These are phyloP conservation scores for Rhopilema esculentum DNA, from an alignment of 30 jellyfish, hydroid and myxozoan genomes.

Conservation along the genomic window DNA sequence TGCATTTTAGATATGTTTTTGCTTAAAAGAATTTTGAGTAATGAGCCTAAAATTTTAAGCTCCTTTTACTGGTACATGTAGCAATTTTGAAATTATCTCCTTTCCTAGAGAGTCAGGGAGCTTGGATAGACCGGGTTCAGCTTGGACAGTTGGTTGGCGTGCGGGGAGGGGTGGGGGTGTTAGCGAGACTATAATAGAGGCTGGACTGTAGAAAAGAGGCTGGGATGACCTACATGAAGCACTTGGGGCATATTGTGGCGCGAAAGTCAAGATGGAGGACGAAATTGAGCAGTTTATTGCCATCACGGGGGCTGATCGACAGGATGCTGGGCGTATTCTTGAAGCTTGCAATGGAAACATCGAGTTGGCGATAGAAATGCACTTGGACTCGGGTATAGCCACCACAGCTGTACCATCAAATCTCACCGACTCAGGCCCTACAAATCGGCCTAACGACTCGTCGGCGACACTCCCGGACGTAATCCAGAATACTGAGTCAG, in stretches of 20 bases:
- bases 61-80: too few relatives aligned
- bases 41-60: too few relatives aligned
- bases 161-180: too few relatives aligned
- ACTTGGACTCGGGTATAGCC: conserved; percentile 76
- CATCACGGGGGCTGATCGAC: conserved; percentile 85
- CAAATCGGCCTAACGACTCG: conserved; percentile 23
- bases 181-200: too few relatives aligned
- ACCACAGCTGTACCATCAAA: conserved; percentile 11
- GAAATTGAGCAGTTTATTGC: conserved; percentile 74
- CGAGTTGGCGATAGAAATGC: conserved; percentile 89
- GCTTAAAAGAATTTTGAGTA: too few relatives aligned
- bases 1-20: too few relatives aligned
- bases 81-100: too few relatives aligned
- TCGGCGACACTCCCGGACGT: conserved; percentile 51
- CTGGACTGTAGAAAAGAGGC: background rate
- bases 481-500: conserved; percentile 53
- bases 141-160: too few relatives aligned
- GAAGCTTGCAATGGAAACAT: conserved; percentile 89
- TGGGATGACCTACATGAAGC: conserved; percentile 26
- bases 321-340: conserved; percentile 73
- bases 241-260: conserved; percentile 56
- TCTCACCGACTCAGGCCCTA: conserved; percentile 4
- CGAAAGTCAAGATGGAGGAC: conserved; percentile 72
- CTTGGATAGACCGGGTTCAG: too few relatives aligned
- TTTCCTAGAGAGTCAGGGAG: too few relatives aligned